These are phyloP conservation scores for Tridacna gigas DNA, from an alignment of 2,888 invertebrate species.

Conservation along the genomic window DNA sequence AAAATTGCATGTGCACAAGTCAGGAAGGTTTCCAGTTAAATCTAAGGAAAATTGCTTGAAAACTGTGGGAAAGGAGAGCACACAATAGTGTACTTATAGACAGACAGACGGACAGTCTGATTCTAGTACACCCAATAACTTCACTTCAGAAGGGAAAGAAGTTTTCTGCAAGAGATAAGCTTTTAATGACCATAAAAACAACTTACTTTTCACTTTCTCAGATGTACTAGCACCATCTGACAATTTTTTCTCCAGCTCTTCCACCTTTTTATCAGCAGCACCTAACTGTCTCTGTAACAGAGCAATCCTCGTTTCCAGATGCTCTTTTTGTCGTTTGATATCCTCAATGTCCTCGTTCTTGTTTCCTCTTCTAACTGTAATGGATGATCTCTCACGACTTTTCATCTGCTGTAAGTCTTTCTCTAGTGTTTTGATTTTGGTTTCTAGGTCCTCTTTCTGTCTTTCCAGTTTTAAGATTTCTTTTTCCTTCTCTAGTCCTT, in stretches of 20 bases:
- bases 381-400: conserved; percentile 39
- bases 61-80: no score
- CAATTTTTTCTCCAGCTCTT: conserved; percentile 83
- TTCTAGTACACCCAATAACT: no score
- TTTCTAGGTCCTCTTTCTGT: conserved; percentile 85
- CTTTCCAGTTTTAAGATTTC: conserved; percentile 72
- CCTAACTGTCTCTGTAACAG: conserved; percentile 62
- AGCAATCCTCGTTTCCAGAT: conserved; percentile 54
- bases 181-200: no score
- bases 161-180: no score
- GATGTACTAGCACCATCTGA: conserved; percentile 71
- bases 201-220: conserved; percentile 53
- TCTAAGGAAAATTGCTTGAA: no score
- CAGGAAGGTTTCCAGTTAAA: no score
- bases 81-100: no score
- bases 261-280: conserved; percentile 80
- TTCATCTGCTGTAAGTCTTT: conserved; percentile 55
- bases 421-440: conserved; percentile 84
- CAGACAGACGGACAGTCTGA: no score
- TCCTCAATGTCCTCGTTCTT: conserved; percentile 81
- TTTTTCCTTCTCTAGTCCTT: conserved; percentile 58
- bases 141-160: no score
- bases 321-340: conserved; percentile 82
- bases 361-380: conserved; percentile 48
- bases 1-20: no score